Base-by-base conservation (phyloP, 2,797 vertebrate species). In the Sciaenops ocellatus region DNA sequence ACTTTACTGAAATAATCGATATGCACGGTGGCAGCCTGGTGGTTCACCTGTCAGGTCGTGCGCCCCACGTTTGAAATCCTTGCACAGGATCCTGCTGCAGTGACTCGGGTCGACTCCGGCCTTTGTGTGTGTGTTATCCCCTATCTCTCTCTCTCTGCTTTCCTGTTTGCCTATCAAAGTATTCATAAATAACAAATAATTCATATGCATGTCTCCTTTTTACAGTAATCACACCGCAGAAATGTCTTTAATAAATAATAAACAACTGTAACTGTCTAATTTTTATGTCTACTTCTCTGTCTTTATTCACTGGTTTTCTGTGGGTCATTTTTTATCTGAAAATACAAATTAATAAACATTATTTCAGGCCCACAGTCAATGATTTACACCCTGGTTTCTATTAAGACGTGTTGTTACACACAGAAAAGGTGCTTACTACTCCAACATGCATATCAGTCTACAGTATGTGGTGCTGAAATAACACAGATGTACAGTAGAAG, bases 381-480 rank as follows among this genome's bases (percentile, higher is more conserved):
- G 11, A 24, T 47, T 15, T 61, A 34, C 16, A 18, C n/a, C 16
- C n/a, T 46, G 38, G 6, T 17, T 24, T 57, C 1, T 60, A 30
- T 54, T 48, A 6, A 48, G 20, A 6, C 15, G 5, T 5, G 56
- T 60, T 51, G 17, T 38, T 11, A 5, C 10, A 38, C 24, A 62
- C 3, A 57, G 15, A 28, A 30, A 38, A 38, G 34, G 34, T 3
- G 34, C 34, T 34, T 34, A 30, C 30, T 30, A 6, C 30, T 30
- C 30, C 7, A 0, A 30, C 30, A 34, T 34, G 34, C 7, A 73
- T 38, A 13, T 15, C 24, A 15, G 24, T 42, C 3, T 28, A 18
- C 22, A 47, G 10, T 9, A 9, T 46, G 24, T 77, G 44, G 55
- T 47, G 61, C 72, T 73, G 69, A 79, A 79, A 69, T 74, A 67